These are phyloP conservation scores for Heliocidaris tuberculata DNA, from an alignment of 35 echinoderm and acorn worm genomes.

Conservation along the genomic window DNA sequence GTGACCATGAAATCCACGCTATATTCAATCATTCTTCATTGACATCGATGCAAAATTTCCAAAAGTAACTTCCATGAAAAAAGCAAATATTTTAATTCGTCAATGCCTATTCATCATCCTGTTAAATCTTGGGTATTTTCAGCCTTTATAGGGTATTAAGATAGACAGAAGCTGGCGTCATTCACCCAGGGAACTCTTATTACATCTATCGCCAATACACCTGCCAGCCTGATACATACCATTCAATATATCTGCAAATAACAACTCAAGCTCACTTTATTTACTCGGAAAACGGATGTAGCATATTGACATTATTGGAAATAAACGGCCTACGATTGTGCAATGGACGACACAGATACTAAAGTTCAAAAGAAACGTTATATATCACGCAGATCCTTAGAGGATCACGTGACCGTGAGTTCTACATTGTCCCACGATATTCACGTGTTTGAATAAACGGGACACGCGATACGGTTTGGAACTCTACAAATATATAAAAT, in stretches of 20 bases:
- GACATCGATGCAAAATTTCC: not conserved
- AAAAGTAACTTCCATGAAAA: not conserved
- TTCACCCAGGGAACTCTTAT: not conserved
- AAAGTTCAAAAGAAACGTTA: constrained; percentile 6
- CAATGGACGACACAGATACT: not conserved
- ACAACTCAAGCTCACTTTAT: not conserved
- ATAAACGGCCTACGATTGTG: not conserved
- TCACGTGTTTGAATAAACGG: not conserved
- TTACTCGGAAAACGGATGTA: constrained; percentile 1
- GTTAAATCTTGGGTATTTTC: not conserved
- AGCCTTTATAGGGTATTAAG: not conserved
- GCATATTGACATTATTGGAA: not conserved
- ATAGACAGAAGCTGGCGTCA: not conserved
- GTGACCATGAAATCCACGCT: not conserved
- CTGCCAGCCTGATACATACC: not conserved
- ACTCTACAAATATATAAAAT: not conserved
- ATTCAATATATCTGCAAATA: constrained; percentile 19
- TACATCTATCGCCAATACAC: not conserved
- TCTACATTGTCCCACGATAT: not conserved
- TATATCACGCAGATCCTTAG: not conserved
- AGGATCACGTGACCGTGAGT: not conserved
- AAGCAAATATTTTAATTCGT: not conserved
- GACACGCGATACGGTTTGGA: not conserved
- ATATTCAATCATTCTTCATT: not conserved
- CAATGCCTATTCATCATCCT: not conserved